phyloP scores from a whole-genome alignment of 2,888 invertebrate genomes.

The Dynastes tityus region DNA sequence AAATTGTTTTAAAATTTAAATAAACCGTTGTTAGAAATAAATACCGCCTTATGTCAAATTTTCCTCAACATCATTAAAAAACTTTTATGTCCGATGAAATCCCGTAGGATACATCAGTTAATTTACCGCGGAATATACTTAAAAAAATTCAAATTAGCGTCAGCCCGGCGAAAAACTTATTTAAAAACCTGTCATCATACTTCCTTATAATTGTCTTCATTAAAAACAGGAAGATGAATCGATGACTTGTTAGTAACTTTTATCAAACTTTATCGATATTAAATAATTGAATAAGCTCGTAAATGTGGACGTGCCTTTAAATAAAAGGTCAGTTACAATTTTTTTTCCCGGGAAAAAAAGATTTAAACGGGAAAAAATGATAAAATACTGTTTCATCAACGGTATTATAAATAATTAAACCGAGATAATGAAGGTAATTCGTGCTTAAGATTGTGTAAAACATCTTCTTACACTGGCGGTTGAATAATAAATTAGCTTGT shows the following conservation, averaged over 20 bases:
- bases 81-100: constrained; percentile 34
- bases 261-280: neutral
- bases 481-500: constrained; percentile 36
- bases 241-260: neutral
- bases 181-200: neutral
- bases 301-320: neutral
- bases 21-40: constrained; percentile 36
- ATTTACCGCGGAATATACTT: neutral
- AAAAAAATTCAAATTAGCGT: constrained; percentile 3
- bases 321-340: neutral
- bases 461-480: constrained; percentile 12
- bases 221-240: neutral
- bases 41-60: constrained; percentile 42
- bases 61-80: constrained; percentile 34
- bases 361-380: neutral
- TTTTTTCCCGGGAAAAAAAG: neutral
- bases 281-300: neutral
- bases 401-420: constrained; percentile 17
- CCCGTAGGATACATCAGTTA: constrained; percentile 2
- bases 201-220: constrained; percentile 5
- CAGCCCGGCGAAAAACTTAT: neutral
- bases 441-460: constrained; percentile 35
- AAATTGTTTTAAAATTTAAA: too few relatives aligned
- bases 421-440: constrained; percentile 5
- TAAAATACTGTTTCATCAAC: constrained; percentile 11